Percentiles rank a stretch among this genome's conserved stretches.
phyloP scores from a whole-genome alignment of 2,113 vertebrate species.

The Poeciliopsis prolifica region DNA sequence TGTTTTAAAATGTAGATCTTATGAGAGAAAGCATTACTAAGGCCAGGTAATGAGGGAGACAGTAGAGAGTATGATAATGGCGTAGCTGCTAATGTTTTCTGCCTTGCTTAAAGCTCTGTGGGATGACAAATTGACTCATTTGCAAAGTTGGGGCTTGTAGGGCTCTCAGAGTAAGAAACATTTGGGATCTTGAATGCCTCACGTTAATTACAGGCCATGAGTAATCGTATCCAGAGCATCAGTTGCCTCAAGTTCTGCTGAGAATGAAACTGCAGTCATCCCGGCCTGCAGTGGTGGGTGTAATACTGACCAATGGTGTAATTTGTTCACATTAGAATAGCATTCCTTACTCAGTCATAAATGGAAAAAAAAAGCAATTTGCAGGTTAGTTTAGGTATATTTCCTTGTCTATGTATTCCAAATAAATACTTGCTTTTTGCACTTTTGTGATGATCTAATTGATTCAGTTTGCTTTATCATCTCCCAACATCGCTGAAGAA shows the following conservation, averaged over 20 bases:
- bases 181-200: constrained; percentile 8
- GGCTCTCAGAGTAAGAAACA: constrained; percentile 32
- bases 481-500: not conserved
- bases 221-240: constrained; percentile 29
- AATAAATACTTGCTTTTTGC: not conserved
- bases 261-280: constrained; percentile 1
- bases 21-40: constrained; percentile 30
- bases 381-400: not conserved
- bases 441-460: not conserved
- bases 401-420: not conserved
- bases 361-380: not conserved
- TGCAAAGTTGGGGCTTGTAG: constrained; percentile 8
- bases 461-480: not conserved
- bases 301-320: constrained; percentile 3
- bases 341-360: not conserved
- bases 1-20: constrained; percentile 8
- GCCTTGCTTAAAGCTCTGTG: constrained; percentile 26
- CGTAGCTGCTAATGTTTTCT: constrained; percentile 31
- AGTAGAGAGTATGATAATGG: constrained; percentile 21
- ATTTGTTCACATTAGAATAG: not conserved
- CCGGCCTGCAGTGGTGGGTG: not conserved
- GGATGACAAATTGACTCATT: constrained; percentile 43
- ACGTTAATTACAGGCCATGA: constrained; percentile 41
- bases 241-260: constrained; percentile 20
- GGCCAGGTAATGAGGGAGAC: constrained; percentile 34